Evolutionary conservation across 30 jellyfish, hydroid and myxozoan species (phyloP).

Genomic region (Cassiopea xamachana): DNA sequence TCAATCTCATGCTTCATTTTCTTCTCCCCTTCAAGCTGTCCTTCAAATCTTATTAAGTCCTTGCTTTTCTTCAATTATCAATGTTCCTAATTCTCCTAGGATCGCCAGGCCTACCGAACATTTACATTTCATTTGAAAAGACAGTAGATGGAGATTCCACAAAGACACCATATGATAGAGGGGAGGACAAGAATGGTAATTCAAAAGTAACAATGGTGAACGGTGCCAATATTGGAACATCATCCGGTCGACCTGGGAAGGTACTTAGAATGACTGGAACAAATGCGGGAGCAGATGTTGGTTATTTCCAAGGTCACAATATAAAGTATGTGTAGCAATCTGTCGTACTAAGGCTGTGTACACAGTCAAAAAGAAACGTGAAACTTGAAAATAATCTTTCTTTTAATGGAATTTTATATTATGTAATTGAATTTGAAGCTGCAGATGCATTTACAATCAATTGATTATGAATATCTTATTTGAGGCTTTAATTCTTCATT

Average conservation of each 20-base stretch:
- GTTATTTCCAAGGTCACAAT: slow-evolving; percentile 12
- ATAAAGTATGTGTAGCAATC: slow-evolving; percentile 13
- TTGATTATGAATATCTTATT: too few relatives aligned
- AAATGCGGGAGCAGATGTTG: slow-evolving; percentile 64
- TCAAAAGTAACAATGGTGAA: slow-evolving; percentile 11
- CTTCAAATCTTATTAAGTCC: too few relatives aligned
- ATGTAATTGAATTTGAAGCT: too few relatives aligned
- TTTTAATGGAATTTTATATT: too few relatives aligned
- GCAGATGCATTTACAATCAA: too few relatives aligned
- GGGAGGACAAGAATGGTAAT: slow-evolving; percentile 36
- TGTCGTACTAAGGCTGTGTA: background rate
- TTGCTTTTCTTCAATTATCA: background rate
- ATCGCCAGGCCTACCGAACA: slow-evolving; percentile 11
- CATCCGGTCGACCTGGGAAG: slow-evolving; percentile 54
- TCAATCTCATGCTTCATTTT: too few relatives aligned
- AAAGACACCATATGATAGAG: slow-evolving; percentile 36
- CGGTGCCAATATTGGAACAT: slow-evolving; percentile 25
- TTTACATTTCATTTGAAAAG: slow-evolving; percentile 32
- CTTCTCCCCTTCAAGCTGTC: too few relatives aligned
- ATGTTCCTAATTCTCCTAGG: background rate
- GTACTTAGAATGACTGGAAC: slow-evolving; percentile 45
- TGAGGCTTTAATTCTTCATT: background rate
- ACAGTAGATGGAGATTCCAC: slow-evolving; percentile 18
- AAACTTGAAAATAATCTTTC: too few relatives aligned
- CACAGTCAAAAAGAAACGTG: too few relatives aligned